Evolutionary conservation across 2,888 invertebrate genomes (phyloP).

Genomic region (Gymnocheta viridis): DNA sequence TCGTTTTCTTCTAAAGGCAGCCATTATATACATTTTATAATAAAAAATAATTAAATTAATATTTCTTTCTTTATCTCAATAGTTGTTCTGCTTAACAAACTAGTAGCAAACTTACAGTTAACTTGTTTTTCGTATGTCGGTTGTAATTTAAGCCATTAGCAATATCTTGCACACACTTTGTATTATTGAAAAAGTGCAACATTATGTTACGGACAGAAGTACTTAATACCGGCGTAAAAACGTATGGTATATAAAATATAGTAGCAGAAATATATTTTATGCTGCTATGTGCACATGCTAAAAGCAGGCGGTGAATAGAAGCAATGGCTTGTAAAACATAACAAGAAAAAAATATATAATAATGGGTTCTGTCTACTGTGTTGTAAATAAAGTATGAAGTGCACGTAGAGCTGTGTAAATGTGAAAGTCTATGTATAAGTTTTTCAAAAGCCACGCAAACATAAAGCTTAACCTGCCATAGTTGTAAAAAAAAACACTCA

Average conservation of each 20-base stretch:
- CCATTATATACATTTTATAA: not conserved
- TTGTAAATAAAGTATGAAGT: conserved; percentile 19
- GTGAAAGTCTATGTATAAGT: not conserved
- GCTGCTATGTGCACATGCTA: not conserved
- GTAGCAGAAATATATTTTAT: not conserved
- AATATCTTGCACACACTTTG: not conserved
- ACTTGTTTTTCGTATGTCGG: not conserved
- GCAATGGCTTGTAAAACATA: conserved; percentile 26
- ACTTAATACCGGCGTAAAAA: not conserved
- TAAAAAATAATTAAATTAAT: too few species aligned
- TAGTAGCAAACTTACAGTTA: not conserved
- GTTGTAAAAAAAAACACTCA: conserved; percentile 11
- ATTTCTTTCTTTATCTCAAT: not conserved
- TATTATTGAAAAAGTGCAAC: not conserved
- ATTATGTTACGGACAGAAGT: not conserved
- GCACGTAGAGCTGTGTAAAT: not conserved
- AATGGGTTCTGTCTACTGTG: conserved; percentile 37
- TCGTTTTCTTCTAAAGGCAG: not conserved
- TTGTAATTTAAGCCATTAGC: not conserved
- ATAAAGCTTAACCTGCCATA: conserved; percentile 63
- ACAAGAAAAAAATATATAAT: conserved; percentile 18
- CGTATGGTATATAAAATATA: not conserved
- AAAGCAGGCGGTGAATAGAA: not conserved
- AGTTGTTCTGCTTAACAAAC: too few species aligned
- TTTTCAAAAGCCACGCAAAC: conserved; percentile 70